Percentiles rank a stretch among this genome's conserved stretches.
Evolutionary conservation across 2,888 invertebrate genomes (phyloP).

Genomic region (Luffia ferchaultella): DNA sequence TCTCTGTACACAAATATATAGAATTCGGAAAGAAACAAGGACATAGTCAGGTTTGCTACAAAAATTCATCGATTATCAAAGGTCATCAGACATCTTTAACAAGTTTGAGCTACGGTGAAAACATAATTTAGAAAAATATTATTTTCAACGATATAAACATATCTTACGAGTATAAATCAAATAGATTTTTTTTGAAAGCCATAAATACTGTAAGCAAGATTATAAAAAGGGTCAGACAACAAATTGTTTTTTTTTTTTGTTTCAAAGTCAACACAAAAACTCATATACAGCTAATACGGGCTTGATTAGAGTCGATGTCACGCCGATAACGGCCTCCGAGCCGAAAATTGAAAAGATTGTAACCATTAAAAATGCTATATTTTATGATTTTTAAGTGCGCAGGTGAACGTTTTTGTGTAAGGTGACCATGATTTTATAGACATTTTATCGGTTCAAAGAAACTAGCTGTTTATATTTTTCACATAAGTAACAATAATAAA

Average conservation of each 20-base stretch:
- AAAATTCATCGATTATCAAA: no score
- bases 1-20: no score
- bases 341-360: slow-evolving; percentile 62
- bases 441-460: no score
- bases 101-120: no score
- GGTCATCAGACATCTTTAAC: no score
- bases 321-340: slow-evolving; percentile 59
- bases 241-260: neutral
- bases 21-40: no score
- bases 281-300: slow-evolving; percentile 35
- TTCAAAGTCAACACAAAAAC: slow-evolving; percentile 24
- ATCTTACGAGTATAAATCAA: no score
- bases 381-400: slow-evolving; percentile 55
- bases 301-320: slow-evolving; percentile 60
- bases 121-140: no score
- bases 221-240: slow-evolving; percentile 1
- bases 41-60: no score
- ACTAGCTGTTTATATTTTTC: no score
- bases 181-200: neutral
- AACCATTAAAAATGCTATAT: slow-evolving; percentile 64
- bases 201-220: neutral
- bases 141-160: no score
- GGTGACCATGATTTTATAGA: slow-evolving; percentile 33
- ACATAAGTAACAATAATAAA: no score
- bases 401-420: slow-evolving; percentile 42